Conservation (phyloP, 2,888 invertebrate genomes). For the Ypsolopha sequella region DNA sequence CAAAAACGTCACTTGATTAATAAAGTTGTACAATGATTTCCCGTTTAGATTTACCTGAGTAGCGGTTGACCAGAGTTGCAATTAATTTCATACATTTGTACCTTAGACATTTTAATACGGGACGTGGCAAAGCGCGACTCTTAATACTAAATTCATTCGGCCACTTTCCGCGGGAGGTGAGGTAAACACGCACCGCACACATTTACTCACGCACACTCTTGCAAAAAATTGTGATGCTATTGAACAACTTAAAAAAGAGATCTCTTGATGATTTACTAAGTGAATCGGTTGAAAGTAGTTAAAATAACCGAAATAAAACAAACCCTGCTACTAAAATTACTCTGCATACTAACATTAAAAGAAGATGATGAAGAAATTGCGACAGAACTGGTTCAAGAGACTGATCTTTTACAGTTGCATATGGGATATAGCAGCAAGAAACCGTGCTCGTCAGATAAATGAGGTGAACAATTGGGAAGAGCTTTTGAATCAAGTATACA, state of each 20-base stretch:
- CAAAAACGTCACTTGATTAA: too few relatives aligned
- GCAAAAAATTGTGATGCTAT: conserved; percentile 25
- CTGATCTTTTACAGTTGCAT: conserved; percentile 57
- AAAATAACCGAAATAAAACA: conserved; percentile 42
- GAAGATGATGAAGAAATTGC: conserved; percentile 38
- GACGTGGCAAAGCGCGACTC: too few relatives aligned
- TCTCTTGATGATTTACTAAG: conserved; percentile 42
- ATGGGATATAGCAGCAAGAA: conserved; percentile 48
- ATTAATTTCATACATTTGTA: too few relatives aligned
- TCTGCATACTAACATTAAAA: conserved; percentile 46
- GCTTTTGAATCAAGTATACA: conserved; percentile 78
- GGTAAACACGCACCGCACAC: too few relatives aligned
- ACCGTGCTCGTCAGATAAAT: conserved; percentile 72
- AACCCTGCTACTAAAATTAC: conserved; percentile 45
- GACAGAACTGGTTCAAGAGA: conserved; percentile 47
- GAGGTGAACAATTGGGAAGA: conserved; percentile 79
- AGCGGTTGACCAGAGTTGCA: too few relatives aligned
- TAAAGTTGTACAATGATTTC: too few relatives aligned
- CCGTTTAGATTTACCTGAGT: too few relatives aligned
- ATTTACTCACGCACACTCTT: too few relatives aligned
- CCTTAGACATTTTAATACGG: too few relatives aligned
- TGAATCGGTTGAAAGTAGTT: conserved; percentile 46
- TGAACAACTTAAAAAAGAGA: conserved; percentile 45
- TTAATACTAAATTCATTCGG: too few relatives aligned
- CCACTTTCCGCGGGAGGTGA: too few relatives aligned